Evolutionary conservation across 2,797 vertebrate genomes (phyloP), one percentile per base, ranked within the genome.

Genomic region (Oreochromis mossambicus): DNA sequence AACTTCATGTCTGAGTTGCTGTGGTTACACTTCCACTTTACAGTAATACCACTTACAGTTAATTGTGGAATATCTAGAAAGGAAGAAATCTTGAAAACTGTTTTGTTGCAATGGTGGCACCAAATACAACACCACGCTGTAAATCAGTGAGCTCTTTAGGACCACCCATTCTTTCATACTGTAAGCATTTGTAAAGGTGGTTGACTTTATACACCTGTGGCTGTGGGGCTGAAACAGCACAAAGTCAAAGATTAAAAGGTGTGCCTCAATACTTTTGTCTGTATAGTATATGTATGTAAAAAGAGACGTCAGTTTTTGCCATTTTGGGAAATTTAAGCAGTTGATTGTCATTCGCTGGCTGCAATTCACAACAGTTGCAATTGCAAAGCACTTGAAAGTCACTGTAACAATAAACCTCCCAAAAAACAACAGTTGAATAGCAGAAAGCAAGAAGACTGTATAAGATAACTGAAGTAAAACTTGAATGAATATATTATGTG

Each of bases 291-390:
- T 46, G 38, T 26, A 26, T 26, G 8, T 70, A 43, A 43, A 43
- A 26, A 43, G 21, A 26, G 2, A 43, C 1, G 1, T 43, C 13
- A 0, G 21, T 43, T 24, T 70, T 70, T 2, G 21, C 24, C 38
- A 26, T 17, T 68, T 24, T 24, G 13, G 12, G 5, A 68, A 68
- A 15, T 24, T 43, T 68, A 68, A 68, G 0, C 13, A 68, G 24
- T 43, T 38, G 34, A n/a, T 38, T 43, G 38, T 70, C 13, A 26
- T 43, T 26, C 1, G 0, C 66, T 26, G 66, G 21, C 21, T 15
- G 38, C 21, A 17, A 46, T 46, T 26, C 21, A 6, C 8, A 17
- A 41, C 38, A 46, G 8, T 70, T 70, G 38, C 21, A 43, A 46
- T 70, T 70, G 38, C 21, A 43, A 46, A 1, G 41, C 24, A 29